phyloP scores from a whole-genome alignment of 1,140 invertebrate genomes.

The Physella acuta region DNA sequence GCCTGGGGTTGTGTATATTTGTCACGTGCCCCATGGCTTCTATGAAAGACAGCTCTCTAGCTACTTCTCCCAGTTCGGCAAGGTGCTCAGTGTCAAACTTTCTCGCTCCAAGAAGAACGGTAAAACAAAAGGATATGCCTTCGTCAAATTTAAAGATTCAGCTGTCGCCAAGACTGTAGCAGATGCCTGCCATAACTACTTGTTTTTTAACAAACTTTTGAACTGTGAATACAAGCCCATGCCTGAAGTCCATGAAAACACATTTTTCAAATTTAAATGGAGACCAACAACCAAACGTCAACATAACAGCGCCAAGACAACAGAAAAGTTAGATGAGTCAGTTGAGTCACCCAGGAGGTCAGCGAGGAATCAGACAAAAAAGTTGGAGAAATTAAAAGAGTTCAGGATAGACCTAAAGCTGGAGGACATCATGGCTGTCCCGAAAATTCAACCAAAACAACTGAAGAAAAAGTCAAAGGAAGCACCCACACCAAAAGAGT shows the following conservation, averaged over 20 bases:
- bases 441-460: too few relatives aligned
- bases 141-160: conserved; percentile 78
- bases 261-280: conserved; percentile 39
- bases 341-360: background rate
- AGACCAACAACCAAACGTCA: conserved; percentile 23
- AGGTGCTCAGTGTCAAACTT: conserved; percentile 74
- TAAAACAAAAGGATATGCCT: conserved; percentile 82
- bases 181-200: conserved; percentile 96
- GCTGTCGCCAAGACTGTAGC: conserved; percentile 89
- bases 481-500: too few relatives aligned
- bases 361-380: background rate
- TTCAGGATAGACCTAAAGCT: conserved; percentile 26
- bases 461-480: too few relatives aligned
- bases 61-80: too few relatives aligned
- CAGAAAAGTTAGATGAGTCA: background rate
- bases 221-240: conserved; percentile 61
- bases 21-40: conserved; percentile 90
- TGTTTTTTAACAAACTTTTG: conserved; percentile 80
- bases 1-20: conserved; percentile 76
- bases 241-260: conserved; percentile 40
- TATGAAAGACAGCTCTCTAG: conserved; percentile 81
- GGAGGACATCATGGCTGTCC: conserved; percentile 11
- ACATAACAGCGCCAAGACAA: conserved; percentile 27
- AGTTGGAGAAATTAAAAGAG: conserved; percentile 22
- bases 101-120: conserved; percentile 77